Evolutionary conservation across 1,140 invertebrate species (phyloP).

Genomic region (Hormaphis cornu): DNA sequence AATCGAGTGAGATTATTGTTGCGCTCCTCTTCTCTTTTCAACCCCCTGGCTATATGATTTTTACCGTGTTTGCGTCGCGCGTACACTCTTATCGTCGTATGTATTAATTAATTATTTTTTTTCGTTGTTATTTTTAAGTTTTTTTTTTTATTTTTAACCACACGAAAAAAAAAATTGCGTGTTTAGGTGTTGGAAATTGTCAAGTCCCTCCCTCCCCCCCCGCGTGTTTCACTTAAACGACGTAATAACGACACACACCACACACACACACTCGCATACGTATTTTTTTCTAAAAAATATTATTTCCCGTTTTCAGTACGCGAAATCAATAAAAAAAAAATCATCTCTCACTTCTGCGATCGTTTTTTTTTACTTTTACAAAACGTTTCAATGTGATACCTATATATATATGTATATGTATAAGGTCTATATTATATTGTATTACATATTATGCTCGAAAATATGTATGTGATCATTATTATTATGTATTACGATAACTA

Average conservation of each 20-base stretch:
- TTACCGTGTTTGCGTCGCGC: not conserved
- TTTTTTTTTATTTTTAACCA: not conserved
- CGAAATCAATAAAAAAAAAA: not conserved
- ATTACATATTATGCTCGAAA: too few species aligned
- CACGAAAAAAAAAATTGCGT: not conserved
- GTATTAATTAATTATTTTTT: not conserved
- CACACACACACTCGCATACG: too few species aligned
- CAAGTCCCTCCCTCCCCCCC: not conserved
- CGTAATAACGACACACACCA: too few species aligned
- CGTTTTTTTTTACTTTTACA: too few species aligned
- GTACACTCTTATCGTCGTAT: not conserved
- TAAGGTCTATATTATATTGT: too few species aligned
- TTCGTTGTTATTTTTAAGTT: slow-evolving; percentile 11
- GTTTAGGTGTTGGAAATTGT: slow-evolving; percentile 10
- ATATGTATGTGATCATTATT: slow-evolving; percentile 15
- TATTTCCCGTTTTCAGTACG: not conserved
- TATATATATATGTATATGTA: not conserved
- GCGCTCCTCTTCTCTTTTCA: not conserved
- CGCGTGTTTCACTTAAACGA: not conserved
- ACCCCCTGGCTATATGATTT: not conserved
- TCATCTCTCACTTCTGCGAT: not conserved
- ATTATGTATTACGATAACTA: slow-evolving; percentile 6
- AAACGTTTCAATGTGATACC: slow-evolving; percentile 23
- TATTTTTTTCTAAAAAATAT: not conserved
- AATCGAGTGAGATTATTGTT: slow-evolving; percentile 1